Percentiles rank a stretch among this genome's conserved stretches.
Evolutionary conservation across 2,113 vertebrate species (phyloP).

Genomic region (Sebastes schlegelii): DNA sequence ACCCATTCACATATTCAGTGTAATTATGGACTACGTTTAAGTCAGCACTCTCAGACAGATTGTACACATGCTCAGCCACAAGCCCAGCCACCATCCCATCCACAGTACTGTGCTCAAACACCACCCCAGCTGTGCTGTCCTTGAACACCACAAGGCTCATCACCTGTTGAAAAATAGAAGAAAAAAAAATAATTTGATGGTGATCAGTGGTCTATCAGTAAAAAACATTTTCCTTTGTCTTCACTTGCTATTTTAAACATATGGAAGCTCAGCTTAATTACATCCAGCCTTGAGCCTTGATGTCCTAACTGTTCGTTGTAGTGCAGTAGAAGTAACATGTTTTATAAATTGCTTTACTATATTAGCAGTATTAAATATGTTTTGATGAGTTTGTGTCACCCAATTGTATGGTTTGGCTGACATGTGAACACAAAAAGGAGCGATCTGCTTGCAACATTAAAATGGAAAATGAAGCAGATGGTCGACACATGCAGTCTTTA

Average conservation of each 20-base stretch:
- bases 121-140: slow-evolving; percentile 80
- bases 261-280: not conserved
- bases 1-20: slow-evolving; percentile 40
- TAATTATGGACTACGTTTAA: slow-evolving; percentile 43
- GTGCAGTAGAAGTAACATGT: too few species aligned
- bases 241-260: not conserved
- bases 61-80: slow-evolving; percentile 77
- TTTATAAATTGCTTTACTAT: not conserved
- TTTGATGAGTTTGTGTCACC: not conserved
- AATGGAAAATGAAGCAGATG: not conserved
- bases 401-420: not conserved
- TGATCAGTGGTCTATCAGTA: not conserved
- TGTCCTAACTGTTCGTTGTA: not conserved
- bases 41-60: slow-evolving; percentile 80
- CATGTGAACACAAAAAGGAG: not conserved
- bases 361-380: not conserved
- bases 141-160: slow-evolving; percentile 85
- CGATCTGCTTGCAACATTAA: not conserved
- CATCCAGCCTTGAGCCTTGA: not conserved
- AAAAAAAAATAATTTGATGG: not conserved
- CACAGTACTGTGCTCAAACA: slow-evolving; percentile 85
- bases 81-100: slow-evolving; percentile 86
- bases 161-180: slow-evolving; percentile 70
- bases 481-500: not conserved
- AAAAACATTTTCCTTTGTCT: not conserved